These are phyloP conservation scores for Oxyruncus cristatus DNA, from an alignment of 2,113 vertebrate species.

Conservation along the genomic window DNA sequence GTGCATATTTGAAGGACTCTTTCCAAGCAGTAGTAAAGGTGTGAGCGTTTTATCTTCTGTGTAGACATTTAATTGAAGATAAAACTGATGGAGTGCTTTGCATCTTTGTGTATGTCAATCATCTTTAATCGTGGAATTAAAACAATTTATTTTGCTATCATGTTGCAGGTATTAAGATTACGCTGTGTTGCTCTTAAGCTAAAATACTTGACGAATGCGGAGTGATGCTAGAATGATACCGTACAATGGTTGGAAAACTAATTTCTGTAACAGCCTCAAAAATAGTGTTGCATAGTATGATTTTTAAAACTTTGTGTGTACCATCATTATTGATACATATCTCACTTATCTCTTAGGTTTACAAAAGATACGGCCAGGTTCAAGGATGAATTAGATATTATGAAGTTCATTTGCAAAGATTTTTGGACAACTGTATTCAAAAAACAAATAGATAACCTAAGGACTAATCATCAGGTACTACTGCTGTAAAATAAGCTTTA, in stretches of 20 bases:
- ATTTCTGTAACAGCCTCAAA: background rate
- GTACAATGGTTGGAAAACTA: background rate
- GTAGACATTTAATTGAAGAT: background rate
- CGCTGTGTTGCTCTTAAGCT: background rate
- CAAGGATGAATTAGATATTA: slow-evolving; percentile 95
- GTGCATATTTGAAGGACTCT: background rate
- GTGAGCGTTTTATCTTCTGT: background rate
- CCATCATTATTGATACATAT: background rate
- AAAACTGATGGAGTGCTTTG: background rate
- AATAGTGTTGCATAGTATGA: background rate
- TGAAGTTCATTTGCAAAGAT: slow-evolving; percentile 98
- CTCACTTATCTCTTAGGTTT: slow-evolving; percentile 76
- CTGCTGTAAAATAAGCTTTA: background rate
- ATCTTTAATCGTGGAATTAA: background rate
- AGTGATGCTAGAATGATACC: background rate
- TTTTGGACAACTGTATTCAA: slow-evolving; percentile 96
- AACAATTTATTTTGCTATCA: background rate
- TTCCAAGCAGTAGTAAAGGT: background rate
- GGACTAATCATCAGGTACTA: slow-evolving; percentile 92
- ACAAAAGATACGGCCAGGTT: slow-evolving; percentile 94
- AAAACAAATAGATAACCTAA: slow-evolving; percentile 94
- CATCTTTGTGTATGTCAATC: background rate
- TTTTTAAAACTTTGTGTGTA: background rate
- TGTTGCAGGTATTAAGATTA: background rate
- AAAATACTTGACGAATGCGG: background rate